phyloP scores from a whole-genome alignment of 2,888 invertebrate species.

The Onchidella celtica region DNA sequence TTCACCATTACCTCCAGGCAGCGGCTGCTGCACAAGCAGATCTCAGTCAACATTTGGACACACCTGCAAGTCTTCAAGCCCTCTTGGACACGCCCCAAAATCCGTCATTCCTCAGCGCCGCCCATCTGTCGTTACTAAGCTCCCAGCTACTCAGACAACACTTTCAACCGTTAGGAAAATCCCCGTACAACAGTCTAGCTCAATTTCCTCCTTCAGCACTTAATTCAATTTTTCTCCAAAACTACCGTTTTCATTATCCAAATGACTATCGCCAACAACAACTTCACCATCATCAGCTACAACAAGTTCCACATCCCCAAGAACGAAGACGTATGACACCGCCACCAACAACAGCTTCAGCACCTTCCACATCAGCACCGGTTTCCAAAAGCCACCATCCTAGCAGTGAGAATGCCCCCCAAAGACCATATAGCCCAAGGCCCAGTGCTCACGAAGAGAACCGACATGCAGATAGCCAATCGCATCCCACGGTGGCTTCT shows the following conservation, averaged over 20 bases:
- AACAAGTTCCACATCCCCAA: background rate
- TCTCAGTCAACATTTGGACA: conserved; percentile 36
- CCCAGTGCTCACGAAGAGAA: background rate
- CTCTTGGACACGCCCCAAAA: conserved; percentile 25
- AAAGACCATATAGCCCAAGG: background rate
- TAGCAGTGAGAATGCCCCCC: background rate
- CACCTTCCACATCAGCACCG: background rate
- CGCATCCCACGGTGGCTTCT: background rate
- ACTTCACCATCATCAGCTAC: conserved; percentile 17
- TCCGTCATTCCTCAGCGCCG: conserved; percentile 36
- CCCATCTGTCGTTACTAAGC: conserved; percentile 14
- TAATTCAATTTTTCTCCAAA: background rate
- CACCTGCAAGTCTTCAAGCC: conserved; percentile 41
- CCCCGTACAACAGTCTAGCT: background rate
- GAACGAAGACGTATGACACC: no score
- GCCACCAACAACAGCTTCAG: conserved; percentile 8
- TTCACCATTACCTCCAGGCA: conserved; percentile 45
- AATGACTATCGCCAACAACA: background rate
- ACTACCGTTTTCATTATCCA: background rate
- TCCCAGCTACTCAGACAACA: background rate
- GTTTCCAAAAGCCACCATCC: background rate
- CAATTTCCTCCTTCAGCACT: background rate
- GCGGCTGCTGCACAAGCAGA: conserved; percentile 40
- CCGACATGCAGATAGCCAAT: background rate
- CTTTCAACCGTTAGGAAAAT: background rate